A percentile compares a stretch with the other conserved stretches of the same genome.
phyloP scores from a whole-genome alignment of 1,140 invertebrate genomes.

The Drosophila serrata region DNA sequence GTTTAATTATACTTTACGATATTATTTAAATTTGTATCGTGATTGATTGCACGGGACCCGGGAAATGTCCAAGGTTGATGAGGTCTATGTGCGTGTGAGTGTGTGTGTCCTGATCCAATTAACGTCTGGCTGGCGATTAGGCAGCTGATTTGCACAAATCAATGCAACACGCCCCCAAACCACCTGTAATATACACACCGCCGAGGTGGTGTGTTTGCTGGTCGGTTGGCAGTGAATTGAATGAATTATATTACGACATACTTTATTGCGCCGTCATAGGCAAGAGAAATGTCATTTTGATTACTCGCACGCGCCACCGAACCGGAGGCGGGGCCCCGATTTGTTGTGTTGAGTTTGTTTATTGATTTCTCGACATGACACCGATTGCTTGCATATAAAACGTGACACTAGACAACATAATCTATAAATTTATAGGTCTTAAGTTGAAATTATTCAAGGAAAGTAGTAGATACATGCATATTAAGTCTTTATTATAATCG shows the following conservation, averaged over 20 bases:
- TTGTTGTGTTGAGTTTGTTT: conserved; percentile 37
- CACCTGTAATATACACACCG: conserved; percentile 25
- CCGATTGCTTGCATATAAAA: conserved; percentile 17
- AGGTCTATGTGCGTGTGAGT: conserved; percentile 12
- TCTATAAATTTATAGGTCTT: not conserved
- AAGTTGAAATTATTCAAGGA: not conserved
- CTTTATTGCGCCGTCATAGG: conserved; percentile 51
- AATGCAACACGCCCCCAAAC: conserved; percentile 46
- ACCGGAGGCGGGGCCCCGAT: conserved; percentile 16
- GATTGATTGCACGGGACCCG: conserved; percentile 17
- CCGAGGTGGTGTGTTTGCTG: not conserved
- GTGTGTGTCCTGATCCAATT: conserved; percentile 51
- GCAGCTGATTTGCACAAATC: conserved; percentile 60
- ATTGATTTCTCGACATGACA: conserved; percentile 47
- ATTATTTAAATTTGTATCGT: conserved; percentile 34
- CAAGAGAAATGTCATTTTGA: conserved; percentile 60
- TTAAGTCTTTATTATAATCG: too few relatives aligned
- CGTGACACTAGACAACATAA: not conserved
- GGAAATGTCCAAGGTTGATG: conserved; percentile 7
- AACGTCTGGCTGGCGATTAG: conserved; percentile 49
- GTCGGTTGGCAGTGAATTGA: conserved; percentile 26
- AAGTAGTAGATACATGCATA: not conserved
- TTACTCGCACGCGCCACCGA: conserved; percentile 53
- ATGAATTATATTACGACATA: conserved; percentile 45
- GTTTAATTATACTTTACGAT: conserved; percentile 35